Evolutionary conservation across 2,113 vertebrate genomes (phyloP), one percentile per base, ranked within the genome.

Genomic region (Himantopus leucocephalus): DNA sequence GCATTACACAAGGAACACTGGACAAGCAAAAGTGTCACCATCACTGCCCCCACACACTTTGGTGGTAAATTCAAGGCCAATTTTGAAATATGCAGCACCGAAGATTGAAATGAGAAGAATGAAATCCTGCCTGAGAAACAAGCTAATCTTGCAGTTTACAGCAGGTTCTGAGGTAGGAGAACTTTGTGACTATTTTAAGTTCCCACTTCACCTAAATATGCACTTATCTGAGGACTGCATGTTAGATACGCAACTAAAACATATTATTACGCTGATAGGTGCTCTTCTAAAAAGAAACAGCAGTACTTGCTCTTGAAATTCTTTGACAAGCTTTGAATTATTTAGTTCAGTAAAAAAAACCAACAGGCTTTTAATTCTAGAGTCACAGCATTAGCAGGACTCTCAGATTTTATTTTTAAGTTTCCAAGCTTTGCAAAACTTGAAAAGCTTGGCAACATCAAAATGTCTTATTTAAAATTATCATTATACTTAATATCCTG

Each of bases 161-260:
- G n/a, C 21, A 76, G 24, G 1, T 18, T 52, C 55, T 71, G 21
- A 92, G 10, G 32, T 12, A 56, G 35, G 26, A 74, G n/a, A 88
- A 72, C 15, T 79, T 29, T 0, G 6, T 34, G 70, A 9, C 22
- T 19, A 2, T 14, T 83, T 34, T 3, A 41, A 71, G 10, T n/a
- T 23, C 73, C 18, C 24, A 21, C 23, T 77, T 24, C 8, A 34
- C 34, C 83, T 56, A 77, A 68, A 30, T 2, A 34, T 10, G 22
- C 23, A 4, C 37, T 55, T n/a, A 35, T 19, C 41, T 2, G 0
- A 16, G 43, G 66, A n/a, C 58, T 55, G 22, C 12, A 14, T 2
- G 1, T 27, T 32, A 39, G 14, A 59, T 1, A 18, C 1, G 0
- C 32, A 52, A 17, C n/a, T 5, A 12, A 56, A 78, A 4, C 35